These are phyloP conservation scores for Pluvianellus socialis DNA, from an alignment of 2,113 vertebrate species.

Conservation along the genomic window DNA sequence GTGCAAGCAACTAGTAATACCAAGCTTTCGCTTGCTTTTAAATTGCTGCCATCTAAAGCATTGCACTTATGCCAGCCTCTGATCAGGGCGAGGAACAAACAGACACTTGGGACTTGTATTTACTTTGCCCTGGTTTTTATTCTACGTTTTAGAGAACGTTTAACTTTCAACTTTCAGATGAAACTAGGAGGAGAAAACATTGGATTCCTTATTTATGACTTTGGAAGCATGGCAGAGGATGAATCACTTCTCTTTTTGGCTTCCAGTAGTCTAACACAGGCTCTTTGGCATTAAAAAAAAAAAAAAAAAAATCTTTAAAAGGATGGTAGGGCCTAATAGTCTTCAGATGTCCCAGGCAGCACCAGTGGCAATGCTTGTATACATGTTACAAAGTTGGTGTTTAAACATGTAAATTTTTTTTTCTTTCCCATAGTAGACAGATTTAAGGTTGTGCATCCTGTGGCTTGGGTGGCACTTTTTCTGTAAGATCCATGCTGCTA, in stretches of 20 bases:
- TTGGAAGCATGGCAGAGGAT: not conserved
- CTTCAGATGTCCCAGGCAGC: not conserved
- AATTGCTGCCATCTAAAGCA: not conserved
- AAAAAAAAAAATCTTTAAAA: not conserved
- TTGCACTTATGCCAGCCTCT: not conserved
- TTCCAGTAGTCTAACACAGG: not conserved
- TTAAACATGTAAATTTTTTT: not conserved
- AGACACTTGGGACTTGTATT: not conserved
- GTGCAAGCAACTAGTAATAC: not conserved
- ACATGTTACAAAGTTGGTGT: not conserved
- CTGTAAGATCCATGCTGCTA: not conserved
- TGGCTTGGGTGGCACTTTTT: not conserved
- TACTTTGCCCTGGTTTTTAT: not conserved
- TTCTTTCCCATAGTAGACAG: not conserved
- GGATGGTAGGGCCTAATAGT: not conserved
- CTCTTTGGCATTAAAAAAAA: not conserved
- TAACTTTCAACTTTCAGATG: not conserved
- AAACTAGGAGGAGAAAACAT: not conserved
- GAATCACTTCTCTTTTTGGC: not conserved
- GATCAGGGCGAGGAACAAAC: not conserved
- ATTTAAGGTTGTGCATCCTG: not conserved
- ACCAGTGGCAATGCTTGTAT: not conserved
- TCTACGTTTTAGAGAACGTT: fast-evolving
- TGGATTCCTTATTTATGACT: not conserved
- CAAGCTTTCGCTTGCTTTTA: not conserved